Evolutionary conservation across 2,888 invertebrate species (phyloP), one percentile per base, ranked within the genome.

Genomic region (Amiota minor): DNA sequence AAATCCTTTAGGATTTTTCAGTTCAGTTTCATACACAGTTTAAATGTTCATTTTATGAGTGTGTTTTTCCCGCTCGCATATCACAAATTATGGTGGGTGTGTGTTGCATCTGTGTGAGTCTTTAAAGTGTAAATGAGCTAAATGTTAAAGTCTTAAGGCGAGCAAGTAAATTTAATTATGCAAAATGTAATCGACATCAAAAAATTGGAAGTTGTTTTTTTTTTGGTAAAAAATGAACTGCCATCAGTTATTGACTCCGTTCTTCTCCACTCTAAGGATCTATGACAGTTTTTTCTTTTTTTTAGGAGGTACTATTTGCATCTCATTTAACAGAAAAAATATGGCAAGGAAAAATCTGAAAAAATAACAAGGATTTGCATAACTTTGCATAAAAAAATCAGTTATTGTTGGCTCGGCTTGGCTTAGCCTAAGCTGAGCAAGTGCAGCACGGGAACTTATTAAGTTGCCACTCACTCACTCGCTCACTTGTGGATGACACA

Each of bases 31-130:
- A 61, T 74, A 79, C 75, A 35, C 35, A 79, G 83, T 80, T 85
- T 85, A 84, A 83, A 83, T 85, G 85, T 85, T 77, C 84, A 82
- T 83, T 83, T 84, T 83, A 81, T 80, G 83, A 85, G 86, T 82
- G 81, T 83, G 78, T 79, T 68, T 35, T 50, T 23, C 67, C 16
- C 20, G 23, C 10, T 16, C 8, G 59, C 59, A n/a, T 35, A n/a
- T 50, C 53, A n/a, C 53, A n/a, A 50, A n/a, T 6, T 50, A 20
- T 14, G 45, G 70, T 71, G 53, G 23, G 16, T n/a, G 1, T 49
- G 61, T 53, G 70, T 69, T 55, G 49, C n/a, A 12, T 70, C 46
- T 45, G 35, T 11, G 70, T 72, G 70, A 73, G 70, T 75, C 61
- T 80, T 84, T 84, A 84, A 83, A 85, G 80, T 78, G 80, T 75